Conservation (phyloP, 1,140 invertebrate genomes). For the Drosophila nebulosa region DNA sequence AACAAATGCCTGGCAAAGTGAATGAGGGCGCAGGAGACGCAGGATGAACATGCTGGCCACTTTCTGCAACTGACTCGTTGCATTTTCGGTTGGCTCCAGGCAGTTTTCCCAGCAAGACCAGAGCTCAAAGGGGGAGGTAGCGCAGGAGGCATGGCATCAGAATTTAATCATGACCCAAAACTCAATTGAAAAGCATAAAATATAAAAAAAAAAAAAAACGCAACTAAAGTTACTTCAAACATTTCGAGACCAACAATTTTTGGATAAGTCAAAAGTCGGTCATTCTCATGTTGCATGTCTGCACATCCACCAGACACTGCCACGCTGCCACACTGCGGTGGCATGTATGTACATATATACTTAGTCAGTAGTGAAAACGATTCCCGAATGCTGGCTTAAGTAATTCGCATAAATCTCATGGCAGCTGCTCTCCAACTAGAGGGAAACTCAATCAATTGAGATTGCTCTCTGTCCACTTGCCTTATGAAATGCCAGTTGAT, state of each 20-base stretch:
- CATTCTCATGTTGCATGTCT: not conserved
- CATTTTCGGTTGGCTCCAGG: constrained; percentile 22
- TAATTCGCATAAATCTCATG: not conserved
- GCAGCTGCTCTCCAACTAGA: constrained; percentile 13
- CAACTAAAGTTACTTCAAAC: constrained; percentile 47
- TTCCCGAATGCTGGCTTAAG: not conserved
- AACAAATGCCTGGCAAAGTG: constrained; percentile 46
- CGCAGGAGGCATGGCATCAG: constrained; percentile 39
- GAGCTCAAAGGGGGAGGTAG: not conserved
- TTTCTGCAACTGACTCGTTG: constrained; percentile 73
- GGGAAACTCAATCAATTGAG: not conserved
- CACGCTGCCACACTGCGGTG: too few relatives aligned
- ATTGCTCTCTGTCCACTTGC: not conserved
- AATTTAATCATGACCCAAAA: constrained; percentile 71
- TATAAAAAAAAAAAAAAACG: constrained; percentile 28
- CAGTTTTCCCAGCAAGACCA: not conserved
- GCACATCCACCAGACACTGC: too few relatives aligned
- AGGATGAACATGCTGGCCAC: constrained; percentile 25
- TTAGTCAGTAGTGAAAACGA: not conserved
- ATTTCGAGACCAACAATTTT: not conserved
- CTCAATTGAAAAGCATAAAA: constrained; percentile 65
- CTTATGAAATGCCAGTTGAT: too few relatives aligned
- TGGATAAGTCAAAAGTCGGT: constrained; percentile 3
- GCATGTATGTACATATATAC: not conserved
- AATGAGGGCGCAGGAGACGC: constrained; percentile 8